phyloP scores from a whole-genome alignment of 2,888 invertebrate genomes.

The Dynastes tityus region DNA sequence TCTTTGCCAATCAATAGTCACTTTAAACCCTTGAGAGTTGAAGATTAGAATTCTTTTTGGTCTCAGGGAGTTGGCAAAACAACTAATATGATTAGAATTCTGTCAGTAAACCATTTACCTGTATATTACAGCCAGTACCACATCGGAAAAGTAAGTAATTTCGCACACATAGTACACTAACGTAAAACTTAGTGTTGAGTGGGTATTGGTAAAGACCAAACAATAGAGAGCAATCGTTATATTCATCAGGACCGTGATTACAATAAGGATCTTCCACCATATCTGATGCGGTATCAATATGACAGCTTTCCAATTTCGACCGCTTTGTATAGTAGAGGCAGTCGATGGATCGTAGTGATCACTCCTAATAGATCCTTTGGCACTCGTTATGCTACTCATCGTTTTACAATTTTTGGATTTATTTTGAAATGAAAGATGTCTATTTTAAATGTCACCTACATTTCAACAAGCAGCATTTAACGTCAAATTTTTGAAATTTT shows the following conservation, averaged over 20 bases:
- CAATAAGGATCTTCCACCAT: slow-evolving; percentile 37
- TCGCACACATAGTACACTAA: slow-evolving; percentile 38
- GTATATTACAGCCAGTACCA: slow-evolving; percentile 31
- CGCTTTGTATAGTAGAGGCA: slow-evolving; percentile 1
- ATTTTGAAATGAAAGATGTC: neutral
- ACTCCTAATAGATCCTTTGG: slow-evolving; percentile 16
- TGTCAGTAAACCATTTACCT: slow-evolving; percentile 21
- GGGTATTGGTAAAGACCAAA: slow-evolving; percentile 32
- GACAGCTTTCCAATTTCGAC: slow-evolving; percentile 42
- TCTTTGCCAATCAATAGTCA: neutral
- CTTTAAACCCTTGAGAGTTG: too few species aligned
- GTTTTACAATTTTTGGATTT: neutral
- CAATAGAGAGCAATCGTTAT: slow-evolving; percentile 31
- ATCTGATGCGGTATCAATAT: slow-evolving; percentile 43
- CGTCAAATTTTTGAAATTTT: too few species aligned
- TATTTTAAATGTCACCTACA: neutral
- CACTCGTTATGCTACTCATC: neutral
- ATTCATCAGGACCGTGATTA: slow-evolving; percentile 18
- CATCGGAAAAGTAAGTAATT: slow-evolving; percentile 36
- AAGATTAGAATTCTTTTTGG: too few species aligned
- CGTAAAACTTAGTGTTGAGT: slow-evolving; percentile 2
- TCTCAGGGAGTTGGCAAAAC: too few species aligned
- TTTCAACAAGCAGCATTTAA: neutral
- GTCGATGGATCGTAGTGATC: neutral
- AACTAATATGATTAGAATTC: too few species aligned